Evolutionary conservation across 2,113 vertebrate genomes (phyloP).

Genomic region (Sialia sialis): DNA sequence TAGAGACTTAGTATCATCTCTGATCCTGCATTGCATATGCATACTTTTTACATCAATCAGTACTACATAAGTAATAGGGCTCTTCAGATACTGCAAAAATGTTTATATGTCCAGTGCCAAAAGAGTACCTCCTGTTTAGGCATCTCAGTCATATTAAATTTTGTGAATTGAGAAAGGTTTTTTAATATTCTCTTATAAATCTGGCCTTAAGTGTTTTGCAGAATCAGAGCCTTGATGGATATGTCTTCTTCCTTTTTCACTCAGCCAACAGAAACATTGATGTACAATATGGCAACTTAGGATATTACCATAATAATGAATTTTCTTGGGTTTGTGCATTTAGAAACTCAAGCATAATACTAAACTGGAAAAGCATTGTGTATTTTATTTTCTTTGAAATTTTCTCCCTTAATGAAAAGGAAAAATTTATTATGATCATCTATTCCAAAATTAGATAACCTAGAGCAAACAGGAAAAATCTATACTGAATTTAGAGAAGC

Average conservation of each 20-base stretch:
- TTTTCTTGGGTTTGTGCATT: not conserved
- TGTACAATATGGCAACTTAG: not conserved
- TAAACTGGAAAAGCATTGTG: not conserved
- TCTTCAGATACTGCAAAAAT: not conserved
- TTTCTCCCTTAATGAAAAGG: not conserved
- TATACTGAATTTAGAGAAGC: not conserved
- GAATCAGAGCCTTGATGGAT: not conserved
- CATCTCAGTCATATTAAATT: not conserved
- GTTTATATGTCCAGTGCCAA: not conserved
- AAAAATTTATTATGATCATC: not conserved
- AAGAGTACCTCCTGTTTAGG: not conserved
- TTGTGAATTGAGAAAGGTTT: not conserved
- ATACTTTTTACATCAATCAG: not conserved
- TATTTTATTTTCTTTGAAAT: not conserved
- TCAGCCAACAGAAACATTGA: not conserved
- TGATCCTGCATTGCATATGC: not conserved
- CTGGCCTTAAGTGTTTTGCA: not conserved
- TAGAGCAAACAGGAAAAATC: slow-evolving; percentile 8
- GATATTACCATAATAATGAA: not conserved
- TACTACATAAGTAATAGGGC: not conserved
- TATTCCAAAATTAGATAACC: not conserved
- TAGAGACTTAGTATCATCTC: not conserved
- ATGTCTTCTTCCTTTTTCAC: not conserved
- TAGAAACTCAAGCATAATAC: not conserved
- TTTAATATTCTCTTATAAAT: not conserved